phyloP scores from a whole-genome alignment of 2,797 vertebrate species.

The Tokudaia tokunoshimensis region DNA sequence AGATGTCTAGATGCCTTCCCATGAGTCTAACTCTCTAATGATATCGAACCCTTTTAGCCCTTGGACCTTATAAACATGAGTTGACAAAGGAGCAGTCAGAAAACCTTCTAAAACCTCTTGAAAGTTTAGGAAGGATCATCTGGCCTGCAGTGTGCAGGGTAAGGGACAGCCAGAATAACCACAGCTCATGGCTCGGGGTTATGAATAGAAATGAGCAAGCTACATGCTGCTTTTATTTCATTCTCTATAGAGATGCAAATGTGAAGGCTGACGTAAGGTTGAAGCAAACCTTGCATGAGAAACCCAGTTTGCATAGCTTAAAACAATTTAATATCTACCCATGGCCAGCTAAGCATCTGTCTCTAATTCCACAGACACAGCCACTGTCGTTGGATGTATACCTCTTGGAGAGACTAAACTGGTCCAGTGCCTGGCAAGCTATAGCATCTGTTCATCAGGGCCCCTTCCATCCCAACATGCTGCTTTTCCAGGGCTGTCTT shows the following conservation, averaged over 20 bases:
- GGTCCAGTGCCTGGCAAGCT: conserved; percentile 54
- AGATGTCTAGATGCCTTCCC: conserved; percentile 22
- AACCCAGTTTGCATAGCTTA: conserved; percentile 78
- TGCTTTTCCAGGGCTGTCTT: conserved; percentile 71
- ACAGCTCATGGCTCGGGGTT: conserved; percentile 70
- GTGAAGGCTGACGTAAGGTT: conserved; percentile 77
- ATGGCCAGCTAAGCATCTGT: conserved; percentile 81
- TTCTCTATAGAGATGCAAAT: conserved; percentile 84
- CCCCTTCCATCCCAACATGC: conserved; percentile 41
- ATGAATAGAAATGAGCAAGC: conserved; percentile 81
- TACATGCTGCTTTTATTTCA: conserved; percentile 78
- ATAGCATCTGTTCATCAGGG: conserved; percentile 59
- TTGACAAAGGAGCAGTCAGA: conserved; percentile 2
- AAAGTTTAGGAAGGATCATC: conserved; percentile 62
- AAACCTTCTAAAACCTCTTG: background rate
- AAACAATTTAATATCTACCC: conserved; percentile 81
- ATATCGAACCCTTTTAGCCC: background rate
- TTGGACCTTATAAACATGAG: conserved; percentile 6
- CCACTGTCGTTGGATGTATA: conserved; percentile 69
- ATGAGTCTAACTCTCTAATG: background rate
- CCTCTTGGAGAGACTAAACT: conserved; percentile 66
- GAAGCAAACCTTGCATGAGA: conserved; percentile 79
- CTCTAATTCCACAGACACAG: conserved; percentile 78
- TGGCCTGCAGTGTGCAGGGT: background rate
- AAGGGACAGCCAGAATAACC: conserved; percentile 58